These are phyloP conservation scores for Prietella phreatophila DNA, from an alignment of 2,113 vertebrate genomes.

Conservation along the genomic window DNA sequence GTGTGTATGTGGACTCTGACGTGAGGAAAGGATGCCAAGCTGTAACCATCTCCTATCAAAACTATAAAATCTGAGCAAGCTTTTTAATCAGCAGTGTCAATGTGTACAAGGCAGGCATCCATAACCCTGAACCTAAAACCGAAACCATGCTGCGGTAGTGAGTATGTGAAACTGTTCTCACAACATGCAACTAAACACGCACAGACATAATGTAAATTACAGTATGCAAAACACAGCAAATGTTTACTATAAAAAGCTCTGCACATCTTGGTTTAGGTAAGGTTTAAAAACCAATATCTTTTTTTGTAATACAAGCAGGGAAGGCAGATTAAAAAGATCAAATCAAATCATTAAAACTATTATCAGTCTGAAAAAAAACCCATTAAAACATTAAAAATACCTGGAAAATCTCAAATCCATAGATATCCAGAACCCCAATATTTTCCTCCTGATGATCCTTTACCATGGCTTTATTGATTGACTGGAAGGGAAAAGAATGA, in stretches of 20 bases:
- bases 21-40: neutral
- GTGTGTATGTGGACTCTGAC: neutral
- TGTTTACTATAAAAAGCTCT: neutral
- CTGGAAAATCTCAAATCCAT: conserved; percentile 99
- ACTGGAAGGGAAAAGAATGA: conserved; percentile 71
- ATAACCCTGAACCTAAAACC: neutral
- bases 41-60: neutral
- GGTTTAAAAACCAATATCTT: neutral
- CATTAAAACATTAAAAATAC: conserved; percentile 64
- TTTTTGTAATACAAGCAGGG: neutral
- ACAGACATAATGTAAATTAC: neutral
- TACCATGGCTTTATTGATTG: conserved; percentile 96
- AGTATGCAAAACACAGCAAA: neutral
- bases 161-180: neutral
- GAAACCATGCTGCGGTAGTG: neutral
- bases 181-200: too few species aligned
- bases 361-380: neutral
- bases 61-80: neutral
- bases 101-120: neutral
- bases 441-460: conserved; percentile 93
- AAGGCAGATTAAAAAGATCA: neutral
- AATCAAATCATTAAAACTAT: neutral
- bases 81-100: too few species aligned
- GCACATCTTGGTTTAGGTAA: neutral
- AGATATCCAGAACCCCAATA: conserved; percentile 94